Evolutionary conservation across 2,113 vertebrate species (phyloP).

Genomic region (Cheilinus undulatus): DNA sequence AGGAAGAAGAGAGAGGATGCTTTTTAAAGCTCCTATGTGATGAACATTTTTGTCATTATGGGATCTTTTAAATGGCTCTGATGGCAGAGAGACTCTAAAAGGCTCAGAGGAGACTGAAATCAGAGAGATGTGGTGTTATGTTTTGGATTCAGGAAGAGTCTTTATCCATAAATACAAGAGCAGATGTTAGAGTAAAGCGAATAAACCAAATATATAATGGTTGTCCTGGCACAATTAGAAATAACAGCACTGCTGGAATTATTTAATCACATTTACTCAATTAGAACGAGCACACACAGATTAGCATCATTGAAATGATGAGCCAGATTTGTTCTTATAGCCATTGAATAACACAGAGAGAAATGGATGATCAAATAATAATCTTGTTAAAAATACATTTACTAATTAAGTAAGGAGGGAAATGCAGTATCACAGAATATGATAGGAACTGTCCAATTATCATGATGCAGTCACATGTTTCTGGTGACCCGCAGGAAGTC

Average conservation of each 20-base stretch:
- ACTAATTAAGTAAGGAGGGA: too few relatives aligned
- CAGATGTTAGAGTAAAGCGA: not conserved
- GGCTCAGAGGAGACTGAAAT: constrained; percentile 5
- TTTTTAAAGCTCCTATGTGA: not conserved
- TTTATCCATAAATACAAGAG: not conserved
- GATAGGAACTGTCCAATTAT: too few relatives aligned
- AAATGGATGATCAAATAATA: too few relatives aligned
- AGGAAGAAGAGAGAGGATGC: not conserved
- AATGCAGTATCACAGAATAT: too few relatives aligned
- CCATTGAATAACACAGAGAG: too few relatives aligned
- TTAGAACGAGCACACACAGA: not conserved
- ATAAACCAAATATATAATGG: not conserved
- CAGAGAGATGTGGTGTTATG: not conserved
- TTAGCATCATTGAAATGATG: not conserved
- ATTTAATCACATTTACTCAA: not conserved
- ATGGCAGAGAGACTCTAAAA: not conserved
- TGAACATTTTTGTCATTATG: constrained; percentile 11
- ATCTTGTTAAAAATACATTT: too few relatives aligned
- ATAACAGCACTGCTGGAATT: not conserved
- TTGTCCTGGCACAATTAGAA: not conserved
- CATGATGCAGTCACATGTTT: too few relatives aligned
- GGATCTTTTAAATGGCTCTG: not conserved
- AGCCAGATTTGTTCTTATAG: not conserved
- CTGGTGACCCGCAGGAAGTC: too few relatives aligned
- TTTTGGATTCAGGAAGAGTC: not conserved